Evolutionary conservation across 2,888 invertebrate species (phyloP).

Genomic region (Chorisops tibialis): DNA sequence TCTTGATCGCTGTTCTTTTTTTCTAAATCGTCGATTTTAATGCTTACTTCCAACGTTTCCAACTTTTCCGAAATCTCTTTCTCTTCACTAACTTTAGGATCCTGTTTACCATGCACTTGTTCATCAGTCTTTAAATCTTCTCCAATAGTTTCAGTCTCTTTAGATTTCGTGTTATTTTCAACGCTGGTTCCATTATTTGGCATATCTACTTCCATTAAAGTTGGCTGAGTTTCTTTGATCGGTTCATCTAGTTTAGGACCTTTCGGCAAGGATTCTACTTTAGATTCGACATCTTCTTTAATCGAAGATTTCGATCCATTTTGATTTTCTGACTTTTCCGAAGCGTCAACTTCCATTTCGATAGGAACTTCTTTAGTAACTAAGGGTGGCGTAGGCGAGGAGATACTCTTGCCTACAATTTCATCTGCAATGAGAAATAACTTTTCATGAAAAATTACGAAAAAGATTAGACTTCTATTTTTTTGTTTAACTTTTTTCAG

Average conservation of each 20-base stretch:
- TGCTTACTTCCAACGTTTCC: too few relatives aligned
- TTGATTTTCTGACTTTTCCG: not conserved
- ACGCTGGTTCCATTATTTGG: slow-evolving; percentile 2
- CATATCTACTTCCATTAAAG: slow-evolving; percentile 9
- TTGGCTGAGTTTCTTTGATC: not conserved
- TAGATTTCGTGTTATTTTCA: not conserved
- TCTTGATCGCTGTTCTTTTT: too few relatives aligned
- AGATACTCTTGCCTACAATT: too few relatives aligned
- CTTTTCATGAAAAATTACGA: too few relatives aligned
- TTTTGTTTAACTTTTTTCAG: too few relatives aligned
- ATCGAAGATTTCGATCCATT: slow-evolving; percentile 1
- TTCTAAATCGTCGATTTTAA: too few relatives aligned
- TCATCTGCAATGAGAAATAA: too few relatives aligned
- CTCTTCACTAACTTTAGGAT: too few relatives aligned
- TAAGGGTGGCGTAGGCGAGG: not conserved
- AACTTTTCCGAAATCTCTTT: too few relatives aligned
- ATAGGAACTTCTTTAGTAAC: not conserved
- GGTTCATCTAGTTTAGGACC: not conserved
- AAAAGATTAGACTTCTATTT: too few relatives aligned
- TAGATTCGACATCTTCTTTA: not conserved
- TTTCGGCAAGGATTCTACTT: not conserved
- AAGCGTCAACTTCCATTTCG: slow-evolving; percentile 17
- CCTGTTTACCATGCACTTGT: too few relatives aligned
- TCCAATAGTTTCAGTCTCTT: not conserved
- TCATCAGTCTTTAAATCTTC: not conserved